Evolutionary conservation across 2,888 invertebrate genomes (phyloP).

Genomic region (Plagodis dolabraria): DNA sequence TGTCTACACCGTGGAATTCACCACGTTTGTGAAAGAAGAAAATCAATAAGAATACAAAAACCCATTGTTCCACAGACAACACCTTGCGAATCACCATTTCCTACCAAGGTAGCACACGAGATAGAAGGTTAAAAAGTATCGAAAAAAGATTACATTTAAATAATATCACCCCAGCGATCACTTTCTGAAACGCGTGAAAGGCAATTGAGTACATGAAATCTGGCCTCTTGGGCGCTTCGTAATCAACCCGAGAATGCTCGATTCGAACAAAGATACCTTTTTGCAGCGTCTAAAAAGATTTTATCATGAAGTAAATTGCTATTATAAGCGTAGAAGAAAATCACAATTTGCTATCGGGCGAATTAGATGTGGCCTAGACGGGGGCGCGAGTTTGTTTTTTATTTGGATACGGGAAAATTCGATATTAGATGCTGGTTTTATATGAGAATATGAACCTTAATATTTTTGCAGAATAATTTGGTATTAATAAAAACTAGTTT

Average conservation of each 20-base stretch:
- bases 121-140: slow-evolving; percentile 72
- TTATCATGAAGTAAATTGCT: slow-evolving; percentile 75
- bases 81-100: slow-evolving; percentile 8
- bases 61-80: slow-evolving; percentile 1
- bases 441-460: background rate
- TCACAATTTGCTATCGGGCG: slow-evolving; percentile 77
- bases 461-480: background rate
- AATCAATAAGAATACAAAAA: background rate
- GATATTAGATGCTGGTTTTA: background rate
- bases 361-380: slow-evolving; percentile 62
- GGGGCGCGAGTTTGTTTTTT: slow-evolving; percentile 11
- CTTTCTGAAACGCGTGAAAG: slow-evolving; percentile 75
- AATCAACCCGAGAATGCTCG: slow-evolving; percentile 77
- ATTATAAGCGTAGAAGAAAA: slow-evolving; percentile 71
- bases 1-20: background rate
- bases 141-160: slow-evolving; percentile 84
- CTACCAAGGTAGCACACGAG: slow-evolving; percentile 37
- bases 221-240: slow-evolving; percentile 78
- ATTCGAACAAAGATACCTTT: slow-evolving; percentile 74
- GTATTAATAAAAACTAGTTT: too few relatives aligned
- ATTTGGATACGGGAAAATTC: slow-evolving; percentile 6
- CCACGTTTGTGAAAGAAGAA: background rate
- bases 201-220: slow-evolving; percentile 79
- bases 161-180: slow-evolving; percentile 83
- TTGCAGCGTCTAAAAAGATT: slow-evolving; percentile 77